Conservation (phyloP, 2,888 invertebrate genomes). For the Exocentrus adspersus region DNA sequence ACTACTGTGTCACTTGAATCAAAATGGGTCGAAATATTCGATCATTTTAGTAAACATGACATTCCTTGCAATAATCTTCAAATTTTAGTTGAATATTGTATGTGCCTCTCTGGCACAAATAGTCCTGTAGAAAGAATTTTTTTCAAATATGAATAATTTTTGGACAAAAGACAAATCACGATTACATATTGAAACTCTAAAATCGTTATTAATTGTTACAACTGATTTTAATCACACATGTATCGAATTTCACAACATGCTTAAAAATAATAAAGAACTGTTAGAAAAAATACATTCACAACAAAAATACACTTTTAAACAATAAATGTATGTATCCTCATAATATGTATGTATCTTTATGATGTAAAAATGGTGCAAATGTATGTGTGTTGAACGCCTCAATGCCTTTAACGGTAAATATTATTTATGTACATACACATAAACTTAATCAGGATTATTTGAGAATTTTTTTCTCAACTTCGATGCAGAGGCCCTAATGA, state of each 20-base stretch:
- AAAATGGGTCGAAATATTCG: not conserved
- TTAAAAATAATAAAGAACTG: not conserved
- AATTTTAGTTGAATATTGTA: not conserved
- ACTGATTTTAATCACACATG: not conserved
- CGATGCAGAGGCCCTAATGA: too few species aligned
- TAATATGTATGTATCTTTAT: too few species aligned
- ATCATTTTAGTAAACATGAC: not conserved
- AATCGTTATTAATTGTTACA: not conserved
- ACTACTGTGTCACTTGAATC: not conserved
- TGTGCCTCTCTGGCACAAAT: not conserved
- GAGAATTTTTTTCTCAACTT: too few species aligned
- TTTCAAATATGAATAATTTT: not conserved
- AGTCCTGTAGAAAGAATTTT: not conserved
- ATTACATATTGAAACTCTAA: not conserved
- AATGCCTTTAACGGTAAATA: too few species aligned
- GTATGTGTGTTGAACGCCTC: too few species aligned
- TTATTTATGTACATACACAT: too few species aligned
- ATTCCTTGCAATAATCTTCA: not conserved
- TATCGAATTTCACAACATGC: constrained; percentile 1
- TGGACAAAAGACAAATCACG: constrained; percentile 3
- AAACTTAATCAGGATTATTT: too few species aligned
- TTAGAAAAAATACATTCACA: not conserved
- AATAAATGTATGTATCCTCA: too few species aligned
- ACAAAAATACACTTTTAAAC: too few species aligned
- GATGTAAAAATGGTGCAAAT: too few species aligned